Evolutionary conservation across 2,113 vertebrate species (phyloP).

Genomic region (Mellivora capensis): DNA sequence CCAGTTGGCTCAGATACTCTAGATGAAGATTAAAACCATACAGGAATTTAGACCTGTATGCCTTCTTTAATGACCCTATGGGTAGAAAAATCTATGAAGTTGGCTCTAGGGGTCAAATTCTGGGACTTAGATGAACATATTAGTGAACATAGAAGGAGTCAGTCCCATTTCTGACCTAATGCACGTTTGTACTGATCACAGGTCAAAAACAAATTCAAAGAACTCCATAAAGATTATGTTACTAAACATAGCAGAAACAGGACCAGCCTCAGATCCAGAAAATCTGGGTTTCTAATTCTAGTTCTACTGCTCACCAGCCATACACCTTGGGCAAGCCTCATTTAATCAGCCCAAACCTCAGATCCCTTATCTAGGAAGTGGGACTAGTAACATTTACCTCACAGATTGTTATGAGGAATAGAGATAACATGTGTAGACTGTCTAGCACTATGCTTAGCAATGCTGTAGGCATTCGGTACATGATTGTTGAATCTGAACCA

Average conservation of each 20-base stretch:
- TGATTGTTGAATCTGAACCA: neutral
- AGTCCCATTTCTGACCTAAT: neutral
- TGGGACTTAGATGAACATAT: neutral
- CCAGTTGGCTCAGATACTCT: neutral
- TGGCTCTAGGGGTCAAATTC: neutral
- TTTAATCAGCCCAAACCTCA: neutral
- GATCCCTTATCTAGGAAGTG: neutral
- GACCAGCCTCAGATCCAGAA: neutral
- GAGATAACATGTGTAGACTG: neutral
- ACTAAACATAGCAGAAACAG: neutral
- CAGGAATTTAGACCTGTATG: neutral
- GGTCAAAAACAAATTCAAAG: slow-evolving; percentile 6
- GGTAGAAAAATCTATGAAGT: neutral
- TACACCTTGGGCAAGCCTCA: neutral
- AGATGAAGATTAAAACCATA: neutral
- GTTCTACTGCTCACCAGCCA: neutral
- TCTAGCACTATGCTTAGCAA: neutral
- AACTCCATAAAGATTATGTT: neutral
- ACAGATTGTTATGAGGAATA: neutral
- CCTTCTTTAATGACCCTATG: neutral
- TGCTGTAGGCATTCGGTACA: neutral
- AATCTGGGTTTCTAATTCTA: neutral
- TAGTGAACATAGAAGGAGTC: neutral
- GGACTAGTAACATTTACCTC: neutral
- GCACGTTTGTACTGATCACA: neutral